Evolutionary conservation across 1,140 invertebrate species (phyloP), one percentile per base, ranked within the genome.

Genomic region (Neodiprion virginianus): DNA sequence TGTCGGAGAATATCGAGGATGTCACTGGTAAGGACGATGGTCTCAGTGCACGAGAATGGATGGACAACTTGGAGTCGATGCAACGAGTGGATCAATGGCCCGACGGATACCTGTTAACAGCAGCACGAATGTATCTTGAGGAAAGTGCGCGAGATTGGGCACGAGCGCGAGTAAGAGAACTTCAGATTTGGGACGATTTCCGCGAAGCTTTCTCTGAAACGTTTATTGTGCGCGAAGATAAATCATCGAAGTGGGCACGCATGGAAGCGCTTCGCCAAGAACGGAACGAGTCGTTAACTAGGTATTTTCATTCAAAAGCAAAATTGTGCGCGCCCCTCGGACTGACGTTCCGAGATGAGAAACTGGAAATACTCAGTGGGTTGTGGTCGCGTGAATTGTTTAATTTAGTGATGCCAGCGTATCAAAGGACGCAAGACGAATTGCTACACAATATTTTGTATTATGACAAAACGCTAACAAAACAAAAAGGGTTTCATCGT

Each of bases 31-130:
- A 72, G 48, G 49, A 50, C 11, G 8, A 21, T 50, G 9, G 8
- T 14, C 48, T 21, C 0, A 47, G 71, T 10, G 48, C 71, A 50
- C 48, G 48, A 49, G 71, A 72, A 9, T 72, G 71, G 47, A 72
- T 72, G 0, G 71, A 72, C 8, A 72, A 72, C 21, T 28, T 72
- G 48, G 71, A 72, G 17, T n/a, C 47, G 8, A 72, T 72, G 71
- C 71, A 53, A 21, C 8, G 21, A 5, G 3, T 72, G 10, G 48
- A 72, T 50, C 48, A 53, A 28, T 72, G 71, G 71, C 71, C 71
- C 48, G 47, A 49, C 48, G 53, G 53, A 11, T 72, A 14, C 71
- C 48, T 50, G 47, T 72, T 72, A 49, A 50, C 48, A 72, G 11
- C 47, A 21, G 71, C 71, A 8, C 3, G 49, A 2, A 72, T 72